Conservation (phyloP, 2,797 vertebrate species). For the Apogon talboti region DNA sequence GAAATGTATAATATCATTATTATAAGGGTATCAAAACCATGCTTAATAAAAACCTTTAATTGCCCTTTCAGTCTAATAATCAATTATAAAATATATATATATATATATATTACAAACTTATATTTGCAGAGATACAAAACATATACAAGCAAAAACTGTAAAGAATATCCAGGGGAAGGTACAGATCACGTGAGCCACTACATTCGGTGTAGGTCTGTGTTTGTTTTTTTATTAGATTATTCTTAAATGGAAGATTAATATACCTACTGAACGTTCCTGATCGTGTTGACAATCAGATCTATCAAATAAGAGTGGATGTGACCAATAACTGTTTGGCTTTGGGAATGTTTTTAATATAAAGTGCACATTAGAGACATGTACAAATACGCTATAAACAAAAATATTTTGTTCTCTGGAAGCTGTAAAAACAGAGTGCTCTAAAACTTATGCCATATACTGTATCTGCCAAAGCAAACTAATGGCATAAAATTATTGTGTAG, state of each 20-base stretch:
- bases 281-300: slow-evolving; percentile 36
- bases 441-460: slow-evolving; percentile 17
- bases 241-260: slow-evolving; percentile 35
- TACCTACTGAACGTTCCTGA: slow-evolving; percentile 30
- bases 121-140: slow-evolving; percentile 88
- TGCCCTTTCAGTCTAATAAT: slow-evolving; percentile 89
- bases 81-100: slow-evolving; percentile 72
- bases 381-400: slow-evolving; percentile 64
- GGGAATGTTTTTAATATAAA: slow-evolving; percentile 72
- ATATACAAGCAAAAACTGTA: slow-evolving; percentile 63
- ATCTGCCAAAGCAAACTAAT: not conserved
- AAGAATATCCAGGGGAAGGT: slow-evolving; percentile 56
- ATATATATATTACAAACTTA: slow-evolving; percentile 84
- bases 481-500: not conserved
- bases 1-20: slow-evolving; percentile 86
- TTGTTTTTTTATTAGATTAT: slow-evolving; percentile 27
- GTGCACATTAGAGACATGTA: slow-evolving; percentile 78
- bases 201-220: slow-evolving; percentile 51
- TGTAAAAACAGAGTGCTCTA: slow-evolving; percentile 43
- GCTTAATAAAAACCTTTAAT: slow-evolving; percentile 89
- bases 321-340: slow-evolving; percentile 54
- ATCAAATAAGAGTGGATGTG: slow-evolving; percentile 26
- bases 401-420: slow-evolving; percentile 62
- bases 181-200: slow-evolving; percentile 69
- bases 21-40: slow-evolving; percentile 84